phyloP scores from a whole-genome alignment of 2,888 invertebrate genomes.

The Archaeoteleia sp. region DNA sequence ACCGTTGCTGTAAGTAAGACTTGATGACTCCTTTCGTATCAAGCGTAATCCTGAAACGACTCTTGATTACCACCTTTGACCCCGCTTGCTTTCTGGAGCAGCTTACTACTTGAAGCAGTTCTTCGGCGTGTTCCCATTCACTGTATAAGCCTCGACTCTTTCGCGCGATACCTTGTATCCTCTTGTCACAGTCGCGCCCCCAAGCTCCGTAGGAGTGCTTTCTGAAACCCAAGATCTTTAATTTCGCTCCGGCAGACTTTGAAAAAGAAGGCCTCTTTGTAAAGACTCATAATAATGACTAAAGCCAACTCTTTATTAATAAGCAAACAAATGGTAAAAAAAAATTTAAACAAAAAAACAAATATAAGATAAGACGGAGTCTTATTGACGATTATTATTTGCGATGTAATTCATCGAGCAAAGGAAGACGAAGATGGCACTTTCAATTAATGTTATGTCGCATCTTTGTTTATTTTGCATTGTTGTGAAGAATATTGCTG shows the following conservation, averaged over 20 bases:
- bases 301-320: constrained; percentile 36
- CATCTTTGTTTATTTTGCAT: too few species aligned
- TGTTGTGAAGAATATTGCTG: too few species aligned
- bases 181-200: constrained; percentile 38
- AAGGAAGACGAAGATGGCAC: too few species aligned
- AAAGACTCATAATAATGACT: constrained; percentile 25
- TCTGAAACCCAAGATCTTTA: constrained; percentile 55
- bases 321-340: constrained; percentile 31
- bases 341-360: too few species aligned
- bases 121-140: constrained; percentile 29
- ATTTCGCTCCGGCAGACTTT: constrained; percentile 55
- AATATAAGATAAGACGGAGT: too few species aligned
- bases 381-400: too few species aligned
- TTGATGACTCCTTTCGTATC: constrained; percentile 35
- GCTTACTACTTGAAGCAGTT: constrained; percentile 36
- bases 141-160: constrained; percentile 27
- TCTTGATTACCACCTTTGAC: constrained; percentile 46
- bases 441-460: too few species aligned
- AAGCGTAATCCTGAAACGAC: constrained; percentile 47
- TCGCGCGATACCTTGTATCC: constrained; percentile 28
- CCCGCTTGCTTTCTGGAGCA: constrained; percentile 15
- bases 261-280: constrained; percentile 41
- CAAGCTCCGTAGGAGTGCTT: too few species aligned
- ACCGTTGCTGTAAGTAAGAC: constrained; percentile 29
- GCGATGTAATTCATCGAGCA: too few species aligned